These are phyloP conservation scores for Chrysoperla carnea DNA, from an alignment of 1,140 invertebrate genomes.

Conservation along the genomic window DNA sequence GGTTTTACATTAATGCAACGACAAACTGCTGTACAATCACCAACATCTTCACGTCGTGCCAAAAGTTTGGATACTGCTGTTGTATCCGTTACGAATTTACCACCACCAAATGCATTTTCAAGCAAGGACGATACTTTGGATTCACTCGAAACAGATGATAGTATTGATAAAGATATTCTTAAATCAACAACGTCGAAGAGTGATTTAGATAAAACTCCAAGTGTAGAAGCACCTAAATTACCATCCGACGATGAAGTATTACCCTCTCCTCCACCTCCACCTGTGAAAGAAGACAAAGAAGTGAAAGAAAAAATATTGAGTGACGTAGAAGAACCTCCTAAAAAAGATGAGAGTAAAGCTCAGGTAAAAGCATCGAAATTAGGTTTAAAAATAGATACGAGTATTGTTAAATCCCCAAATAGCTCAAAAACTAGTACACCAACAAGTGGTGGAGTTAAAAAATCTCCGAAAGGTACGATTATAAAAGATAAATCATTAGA, in stretches of 20 bases:
- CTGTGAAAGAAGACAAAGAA: neutral
- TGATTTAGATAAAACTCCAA: constrained; percentile 31
- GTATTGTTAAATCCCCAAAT: constrained; percentile 3
- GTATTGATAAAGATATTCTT: neutral
- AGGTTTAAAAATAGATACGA: constrained; percentile 3
- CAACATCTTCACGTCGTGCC: constrained; percentile 49
- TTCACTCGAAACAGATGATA: neutral
- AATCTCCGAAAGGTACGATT: constrained; percentile 6
- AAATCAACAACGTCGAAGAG: constrained; percentile 1
- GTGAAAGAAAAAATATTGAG: neutral
- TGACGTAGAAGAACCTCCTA: neutral
- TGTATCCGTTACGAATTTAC: constrained; percentile 55
- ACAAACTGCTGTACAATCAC: constrained; percentile 53
- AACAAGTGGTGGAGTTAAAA: constrained; percentile 5
- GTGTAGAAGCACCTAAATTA: constrained; percentile 30
- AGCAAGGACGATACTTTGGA: constrained; percentile 73
- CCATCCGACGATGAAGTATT: neutral
- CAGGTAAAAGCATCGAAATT: constrained; percentile 3
- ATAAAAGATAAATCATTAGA: constrained; percentile 22
- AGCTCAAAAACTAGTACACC: constrained; percentile 3
- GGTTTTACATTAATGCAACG: constrained; percentile 49
- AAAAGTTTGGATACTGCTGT: constrained; percentile 70
- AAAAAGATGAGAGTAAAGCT: constrained; percentile 1
- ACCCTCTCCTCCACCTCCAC: neutral
- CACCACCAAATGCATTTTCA: constrained; percentile 68